Base-by-base conservation (phyloP, 2,888 invertebrate genomes). In the Philereme transversata region DNA sequence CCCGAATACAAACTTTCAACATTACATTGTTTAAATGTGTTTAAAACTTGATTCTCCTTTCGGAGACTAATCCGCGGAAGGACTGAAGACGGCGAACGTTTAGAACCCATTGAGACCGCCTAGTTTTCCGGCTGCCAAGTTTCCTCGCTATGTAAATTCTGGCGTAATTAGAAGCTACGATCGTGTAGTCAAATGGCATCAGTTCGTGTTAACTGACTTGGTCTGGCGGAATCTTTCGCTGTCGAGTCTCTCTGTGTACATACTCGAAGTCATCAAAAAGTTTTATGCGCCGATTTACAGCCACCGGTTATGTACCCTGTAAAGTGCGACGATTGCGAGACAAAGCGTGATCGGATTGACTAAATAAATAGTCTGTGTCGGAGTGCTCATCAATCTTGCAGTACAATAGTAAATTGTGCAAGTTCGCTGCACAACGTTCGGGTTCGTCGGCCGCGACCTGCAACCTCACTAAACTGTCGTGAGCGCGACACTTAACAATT, bases 261-360 rank as follows among this genome's bases (percentile, higher is more conserved):
- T 67, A 67, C 60, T 68, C 68, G 67, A 75, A 72, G 69, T 62
- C 74, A 65, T 74, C 77, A 71, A 70, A 81, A 81, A 82, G 76
- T 84, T 87, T 86, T 87, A 86, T 85, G 79, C 76, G 74, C 70
- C 67, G 75, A 80, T 88, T 87, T 86, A 87, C 77, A 76, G 83
- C 77, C 75, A 71, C 74, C 74, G 81, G 81, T 82, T 81, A 78
- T 81, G 83, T 74, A 82, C 84, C 81, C 82, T 81, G 83, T 84
- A 85, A 88, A 87, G 84, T 81, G 81, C 81, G 81, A 85, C 82
- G 84, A 87, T 87, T 87, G 87, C 82, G 79, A 86, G 86, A 85
- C 86, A 86, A 87, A 85, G 84, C 86, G 87, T 88, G 88, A 88
- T 90, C 87, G 84, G 86, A 87, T 90, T 88, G 83, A 84, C 85